Conservation (phyloP, 30 jellyfish, hydroid and myxozoan species). For the Turritopsis rubra region DNA sequence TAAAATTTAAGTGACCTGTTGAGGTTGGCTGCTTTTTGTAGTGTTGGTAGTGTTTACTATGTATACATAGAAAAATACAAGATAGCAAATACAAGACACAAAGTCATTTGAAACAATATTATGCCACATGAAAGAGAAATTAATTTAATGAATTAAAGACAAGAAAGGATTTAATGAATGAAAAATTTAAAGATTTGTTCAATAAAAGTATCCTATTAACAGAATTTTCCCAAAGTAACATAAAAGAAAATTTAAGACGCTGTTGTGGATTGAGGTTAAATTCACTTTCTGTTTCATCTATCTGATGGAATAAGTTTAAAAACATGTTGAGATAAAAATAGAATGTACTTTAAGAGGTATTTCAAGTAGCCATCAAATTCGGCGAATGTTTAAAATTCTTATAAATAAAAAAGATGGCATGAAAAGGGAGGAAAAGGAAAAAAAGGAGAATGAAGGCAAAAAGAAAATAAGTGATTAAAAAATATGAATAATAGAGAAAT, state of each 20-base stretch:
- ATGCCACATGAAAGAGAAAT: not conserved
- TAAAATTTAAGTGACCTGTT: too few species aligned
- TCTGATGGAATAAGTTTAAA: too few species aligned
- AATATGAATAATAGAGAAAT: not conserved
- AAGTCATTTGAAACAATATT: not conserved
- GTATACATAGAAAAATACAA: not conserved
- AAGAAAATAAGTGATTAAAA: not conserved
- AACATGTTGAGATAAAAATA: too few species aligned
- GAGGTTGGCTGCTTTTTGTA: too few species aligned
- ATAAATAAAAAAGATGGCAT: not conserved
- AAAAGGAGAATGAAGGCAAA: not conserved
- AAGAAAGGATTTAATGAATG: too few species aligned
- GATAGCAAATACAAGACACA: not conserved
- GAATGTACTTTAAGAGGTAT: too few species aligned
- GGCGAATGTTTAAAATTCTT: not conserved
- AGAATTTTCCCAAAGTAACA: not conserved
- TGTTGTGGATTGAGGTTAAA: too few species aligned
- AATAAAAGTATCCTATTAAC: not conserved
- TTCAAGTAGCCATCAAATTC: not conserved
- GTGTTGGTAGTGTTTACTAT: too few species aligned
- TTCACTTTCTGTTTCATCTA: too few species aligned
- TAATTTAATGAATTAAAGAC: not conserved
- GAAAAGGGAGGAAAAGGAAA: not conserved
- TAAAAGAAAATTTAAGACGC: not conserved
- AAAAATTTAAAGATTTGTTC: not conserved